Base-by-base conservation (phyloP, 2,797 vertebrate species). In the Danionella dracula region DNA sequence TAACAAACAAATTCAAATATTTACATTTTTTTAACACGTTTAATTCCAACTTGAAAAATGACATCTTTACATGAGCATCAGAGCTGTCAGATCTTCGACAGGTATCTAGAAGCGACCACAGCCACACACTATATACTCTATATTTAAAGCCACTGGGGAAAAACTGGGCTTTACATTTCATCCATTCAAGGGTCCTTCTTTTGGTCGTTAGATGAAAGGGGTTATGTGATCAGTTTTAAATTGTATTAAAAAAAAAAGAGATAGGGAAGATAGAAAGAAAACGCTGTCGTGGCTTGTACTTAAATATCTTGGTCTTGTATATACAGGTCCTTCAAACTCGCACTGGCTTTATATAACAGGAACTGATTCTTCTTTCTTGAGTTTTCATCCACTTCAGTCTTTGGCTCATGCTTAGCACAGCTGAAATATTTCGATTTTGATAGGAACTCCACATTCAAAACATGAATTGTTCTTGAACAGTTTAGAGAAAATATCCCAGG, bases 141-240 rank as follows among this genome's bases (percentile, higher is more conserved):
- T 82, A 89, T 85, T 86, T 86, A 86, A 81, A 86, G 89, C 85
- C 88, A 85, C 86, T 79, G 75, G 69, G 71, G 82, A 87, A 85
- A 86, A 76, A 79, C 81, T 87, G 88, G 85, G 87, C 83, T 64
- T 27, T 27, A 27, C 3, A 27, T 27, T 27, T 6, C 6, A 6
- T 27, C 6, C 23, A 27, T 27, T 27, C n/a, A n/a, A n/a, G 23
- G 23, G 6, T 27, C 23, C 23, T 27, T 92, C 87, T 88, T 94
- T 95, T 95, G 94, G 94, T 95, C 94, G 81, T 90, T 89, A 91
- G 84, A 88, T 94, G 91, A 88, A 80, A 78, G 78, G 78, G 79
- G 81, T 76, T 82, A 68, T 68, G 71, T 80, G 85, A 77, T 86
- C 72, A 70, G 75, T 38, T 70, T 68, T 60, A 71, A 89, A 84